Conservation (phyloP, 2,797 vertebrate species). For the Phataginus tetradactyla region DNA sequence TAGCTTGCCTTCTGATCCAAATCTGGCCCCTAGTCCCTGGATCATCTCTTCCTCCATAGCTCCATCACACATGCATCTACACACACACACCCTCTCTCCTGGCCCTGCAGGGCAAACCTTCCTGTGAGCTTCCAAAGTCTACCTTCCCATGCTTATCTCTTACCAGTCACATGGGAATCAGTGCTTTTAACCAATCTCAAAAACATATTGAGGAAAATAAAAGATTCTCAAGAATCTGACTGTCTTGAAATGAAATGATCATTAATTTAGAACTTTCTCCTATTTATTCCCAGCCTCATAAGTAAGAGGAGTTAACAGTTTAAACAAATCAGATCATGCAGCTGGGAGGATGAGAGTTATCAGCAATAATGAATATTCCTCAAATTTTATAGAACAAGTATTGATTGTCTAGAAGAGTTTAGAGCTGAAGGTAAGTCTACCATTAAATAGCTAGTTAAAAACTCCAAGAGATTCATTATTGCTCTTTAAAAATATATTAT, state of each 20-base stretch:
- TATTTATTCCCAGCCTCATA: constrained; percentile 65
- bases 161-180: background rate
- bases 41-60: background rate
- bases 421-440: constrained; percentile 80
- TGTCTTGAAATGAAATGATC: constrained; percentile 47
- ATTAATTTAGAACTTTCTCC: constrained; percentile 70
- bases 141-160: background rate
- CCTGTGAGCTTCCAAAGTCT: background rate
- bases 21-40: background rate
- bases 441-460: constrained; percentile 82
- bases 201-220: constrained; percentile 52
- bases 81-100: background rate
- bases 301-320: constrained; percentile 66
- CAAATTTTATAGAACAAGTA: constrained; percentile 81
- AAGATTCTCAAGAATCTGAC: constrained; percentile 13
- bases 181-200: background rate
- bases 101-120: background rate
- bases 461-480: constrained; percentile 79
- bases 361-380: constrained; percentile 78
- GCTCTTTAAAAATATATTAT: constrained; percentile 77
- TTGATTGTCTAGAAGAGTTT: constrained; percentile 79
- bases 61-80: background rate
- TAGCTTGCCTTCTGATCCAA: background rate
- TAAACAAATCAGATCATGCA: constrained; percentile 67
- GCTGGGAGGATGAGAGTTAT: constrained; percentile 72